Conservation (phyloP, 2,888 invertebrate genomes). For the Lasioglossum lativentre region DNA sequence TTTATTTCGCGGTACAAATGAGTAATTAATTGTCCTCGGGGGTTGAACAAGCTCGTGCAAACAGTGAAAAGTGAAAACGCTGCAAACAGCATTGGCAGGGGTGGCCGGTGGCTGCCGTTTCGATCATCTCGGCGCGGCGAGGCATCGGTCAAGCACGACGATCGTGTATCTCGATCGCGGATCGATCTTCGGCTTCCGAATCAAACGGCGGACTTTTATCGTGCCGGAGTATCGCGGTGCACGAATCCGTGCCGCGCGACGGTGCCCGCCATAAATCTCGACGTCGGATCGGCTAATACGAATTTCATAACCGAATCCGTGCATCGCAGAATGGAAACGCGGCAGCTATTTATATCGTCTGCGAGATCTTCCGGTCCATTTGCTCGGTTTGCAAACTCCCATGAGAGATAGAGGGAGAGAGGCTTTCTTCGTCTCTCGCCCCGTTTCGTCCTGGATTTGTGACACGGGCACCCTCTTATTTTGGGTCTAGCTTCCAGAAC, state of each 20-base stretch:
- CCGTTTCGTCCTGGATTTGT: slow-evolving; percentile 53
- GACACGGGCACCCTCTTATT: slow-evolving; percentile 61
- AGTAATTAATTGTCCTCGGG: too few species aligned
- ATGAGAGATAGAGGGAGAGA: slow-evolving; percentile 25
- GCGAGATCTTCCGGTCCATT: slow-evolving; percentile 82
- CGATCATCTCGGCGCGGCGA: not conserved
- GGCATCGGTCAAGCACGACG: slow-evolving; percentile 15
- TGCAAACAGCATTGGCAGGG: not conserved
- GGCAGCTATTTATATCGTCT: slow-evolving; percentile 60
- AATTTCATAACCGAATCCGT: slow-evolving; percentile 37
- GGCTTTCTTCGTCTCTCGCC: not conserved
- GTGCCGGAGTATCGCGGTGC: slow-evolving; percentile 11
- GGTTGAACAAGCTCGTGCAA: too few species aligned
- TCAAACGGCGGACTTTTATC: slow-evolving; percentile 31
- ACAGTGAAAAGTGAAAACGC: too few species aligned
- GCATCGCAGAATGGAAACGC: not conserved
- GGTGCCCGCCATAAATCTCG: slow-evolving; percentile 37
- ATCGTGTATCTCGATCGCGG: slow-evolving; percentile 13
- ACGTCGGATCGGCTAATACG: slow-evolving; percentile 32
- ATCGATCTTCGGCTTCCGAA: slow-evolving; percentile 29
- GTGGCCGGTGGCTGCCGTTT: not conserved
- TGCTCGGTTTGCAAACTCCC: slow-evolving; percentile 84
- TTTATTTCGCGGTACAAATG: too few species aligned
- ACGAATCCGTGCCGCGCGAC: slow-evolving; percentile 26
- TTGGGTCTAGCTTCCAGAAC: slow-evolving; percentile 56